Evolutionary conservation across 2,888 invertebrate genomes (phyloP), one percentile per base, ranked within the genome.

Genomic region (Brenthis hecate): DNA sequence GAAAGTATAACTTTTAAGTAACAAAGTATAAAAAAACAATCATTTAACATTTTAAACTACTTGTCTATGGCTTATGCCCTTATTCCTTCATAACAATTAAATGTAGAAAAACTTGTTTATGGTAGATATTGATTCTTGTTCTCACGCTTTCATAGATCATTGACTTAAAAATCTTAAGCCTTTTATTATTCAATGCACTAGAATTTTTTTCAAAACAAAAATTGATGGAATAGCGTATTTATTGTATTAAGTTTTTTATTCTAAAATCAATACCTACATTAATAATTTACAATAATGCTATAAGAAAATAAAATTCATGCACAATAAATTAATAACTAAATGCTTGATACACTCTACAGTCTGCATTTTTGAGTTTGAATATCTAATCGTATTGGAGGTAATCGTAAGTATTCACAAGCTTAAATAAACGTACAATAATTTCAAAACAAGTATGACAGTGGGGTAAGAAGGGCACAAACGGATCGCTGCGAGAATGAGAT

Each of bases 401-500:
- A 51, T n/a, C 51, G 51, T 51, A 13, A n/a, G 5, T 51, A 51
- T 51, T 51, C 14, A 13, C 51, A 43, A 43, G 8, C 1, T 62
- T 32, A 62, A 53, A 62, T 53, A 43, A 61, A n/a, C 36, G 58
- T 36, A 50, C 28, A 56, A 66, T 54, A 43, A 32, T 61, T 36
- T 28, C 23, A 43, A 56, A 56, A 60, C 23, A 53, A 57, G 19
- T 61, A 65, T 58, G 71, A 77, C 78, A 77, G 75, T 72, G 67
- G 72, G 65, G 63, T 57, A 76, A 72, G 72, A 79, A 79, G 76
- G 81, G 76, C 73, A 76, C 76, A 78, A 78, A 72, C 72, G 76
- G 72, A 76, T 74, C 61, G 78, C 68, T 69, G 85, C 75, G 78
- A 76, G 85, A 89, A 82, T 76, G 88, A 86, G 89, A 87, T 74